Evolutionary conservation across 2,797 vertebrate species (phyloP).

Genomic region (Mus spretus): DNA sequence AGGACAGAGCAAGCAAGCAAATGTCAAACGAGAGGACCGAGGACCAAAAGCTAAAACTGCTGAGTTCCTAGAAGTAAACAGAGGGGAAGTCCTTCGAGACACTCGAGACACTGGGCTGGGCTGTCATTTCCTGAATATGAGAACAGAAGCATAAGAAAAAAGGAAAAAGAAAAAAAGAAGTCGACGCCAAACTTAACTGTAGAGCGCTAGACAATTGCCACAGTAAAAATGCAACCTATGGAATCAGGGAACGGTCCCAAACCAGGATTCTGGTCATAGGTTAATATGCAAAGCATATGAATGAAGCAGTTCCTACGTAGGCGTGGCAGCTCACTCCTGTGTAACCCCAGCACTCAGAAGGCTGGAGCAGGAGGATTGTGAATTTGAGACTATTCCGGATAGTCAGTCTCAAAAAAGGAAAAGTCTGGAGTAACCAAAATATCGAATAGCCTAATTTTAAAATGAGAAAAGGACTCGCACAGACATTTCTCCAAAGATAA

Average conservation of each 20-base stretch:
- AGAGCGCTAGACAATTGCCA: background rate
- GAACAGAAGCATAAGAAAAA: constrained; percentile 23
- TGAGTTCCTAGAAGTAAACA: constrained; percentile 6
- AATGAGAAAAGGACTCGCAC: background rate
- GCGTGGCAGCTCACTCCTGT: background rate
- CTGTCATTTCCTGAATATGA: constrained; percentile 2
- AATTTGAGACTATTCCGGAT: background rate
- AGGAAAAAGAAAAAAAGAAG: background rate
- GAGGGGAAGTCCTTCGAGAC: background rate
- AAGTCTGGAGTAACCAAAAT: background rate
- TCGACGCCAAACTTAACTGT: background rate
- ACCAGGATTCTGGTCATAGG: background rate
- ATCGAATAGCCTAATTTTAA: background rate
- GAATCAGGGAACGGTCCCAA: background rate
- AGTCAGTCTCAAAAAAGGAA: background rate
- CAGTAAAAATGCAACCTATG: background rate
- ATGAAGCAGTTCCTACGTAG: background rate
- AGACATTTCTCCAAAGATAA: constrained; percentile 40
- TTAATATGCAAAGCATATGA: background rate
- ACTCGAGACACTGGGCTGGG: background rate
- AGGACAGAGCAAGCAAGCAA: background rate
- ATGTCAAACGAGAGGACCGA: background rate
- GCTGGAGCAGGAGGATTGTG: background rate
- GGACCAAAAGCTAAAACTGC: background rate
- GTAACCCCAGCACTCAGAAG: background rate